phyloP scores from a whole-genome alignment of 2,888 invertebrate species.

The Rhaphigaster nebulosa region DNA sequence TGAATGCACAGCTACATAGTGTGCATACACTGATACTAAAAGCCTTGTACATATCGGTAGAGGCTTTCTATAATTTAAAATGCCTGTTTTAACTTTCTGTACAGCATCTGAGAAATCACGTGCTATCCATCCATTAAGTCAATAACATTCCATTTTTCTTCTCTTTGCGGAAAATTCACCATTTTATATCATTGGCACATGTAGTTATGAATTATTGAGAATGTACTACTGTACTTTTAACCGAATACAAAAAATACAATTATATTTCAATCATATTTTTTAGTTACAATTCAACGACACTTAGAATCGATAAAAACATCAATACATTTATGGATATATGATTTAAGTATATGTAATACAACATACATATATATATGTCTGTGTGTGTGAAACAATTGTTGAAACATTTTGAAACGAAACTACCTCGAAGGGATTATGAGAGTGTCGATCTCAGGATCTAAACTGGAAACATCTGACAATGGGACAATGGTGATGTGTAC shows the following conservation, averaged over 20 bases:
- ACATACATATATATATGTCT: neutral
- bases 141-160: neutral
- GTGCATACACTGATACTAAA: neutral
- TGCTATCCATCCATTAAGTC: neutral
- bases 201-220: neutral
- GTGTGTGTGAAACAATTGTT: neutral
- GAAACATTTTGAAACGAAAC: neutral
- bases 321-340: neutral
- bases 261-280: neutral
- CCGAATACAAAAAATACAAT: neutral
- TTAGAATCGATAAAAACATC: neutral
- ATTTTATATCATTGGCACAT: neutral
- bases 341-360: neutral
- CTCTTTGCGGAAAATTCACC: neutral
- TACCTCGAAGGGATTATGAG: slow-evolving; percentile 57
- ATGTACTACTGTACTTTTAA: neutral
- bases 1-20: neutral
- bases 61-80: neutral
- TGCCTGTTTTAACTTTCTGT: neutral
- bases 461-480: slow-evolving; percentile 68
- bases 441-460: slow-evolving; percentile 55
- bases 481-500: slow-evolving; percentile 85
- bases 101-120: neutral
- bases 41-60: neutral
- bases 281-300: neutral